Conservation (phyloP, 2,113 vertebrate species). For the Sinocyclocheilus maitianheensis region DNA sequence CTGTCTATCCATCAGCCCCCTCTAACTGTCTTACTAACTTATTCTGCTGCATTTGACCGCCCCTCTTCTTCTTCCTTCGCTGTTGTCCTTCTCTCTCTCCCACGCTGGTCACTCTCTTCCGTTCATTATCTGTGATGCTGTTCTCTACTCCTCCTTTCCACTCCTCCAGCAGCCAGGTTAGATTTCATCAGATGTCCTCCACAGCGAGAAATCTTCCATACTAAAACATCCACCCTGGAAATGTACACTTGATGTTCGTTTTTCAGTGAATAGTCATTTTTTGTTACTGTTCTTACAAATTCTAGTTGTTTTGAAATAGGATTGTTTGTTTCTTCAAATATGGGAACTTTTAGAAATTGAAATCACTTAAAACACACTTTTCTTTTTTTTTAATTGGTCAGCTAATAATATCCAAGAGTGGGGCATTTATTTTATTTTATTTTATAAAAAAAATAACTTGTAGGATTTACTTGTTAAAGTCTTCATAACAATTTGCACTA, state of each 20-base stretch:
- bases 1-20: background rate
- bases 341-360: background rate
- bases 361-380: background rate
- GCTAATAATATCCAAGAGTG: background rate
- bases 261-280: background rate
- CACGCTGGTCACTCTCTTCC: slow-evolving; percentile 33
- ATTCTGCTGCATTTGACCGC: background rate
- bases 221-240: slow-evolving; percentile 13
- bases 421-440: background rate
- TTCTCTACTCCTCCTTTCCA: slow-evolving; percentile 34
- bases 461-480: too few species aligned
- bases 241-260: background rate
- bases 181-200: slow-evolving; percentile 16
- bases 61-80: background rate
- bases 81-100: slow-evolving; percentile 31
- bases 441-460: too few species aligned
- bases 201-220: background rate
- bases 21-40: background rate
- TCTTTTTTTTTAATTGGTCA: background rate
- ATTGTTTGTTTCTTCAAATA: background rate
- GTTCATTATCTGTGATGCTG: slow-evolving; percentile 31
- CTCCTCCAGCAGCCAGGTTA: slow-evolving; percentile 38
- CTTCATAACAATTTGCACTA: too few species aligned
- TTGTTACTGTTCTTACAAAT: background rate
- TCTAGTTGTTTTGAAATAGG: background rate